phyloP scores from a whole-genome alignment of 2,888 invertebrate genomes.

The Acronicta psi region DNA sequence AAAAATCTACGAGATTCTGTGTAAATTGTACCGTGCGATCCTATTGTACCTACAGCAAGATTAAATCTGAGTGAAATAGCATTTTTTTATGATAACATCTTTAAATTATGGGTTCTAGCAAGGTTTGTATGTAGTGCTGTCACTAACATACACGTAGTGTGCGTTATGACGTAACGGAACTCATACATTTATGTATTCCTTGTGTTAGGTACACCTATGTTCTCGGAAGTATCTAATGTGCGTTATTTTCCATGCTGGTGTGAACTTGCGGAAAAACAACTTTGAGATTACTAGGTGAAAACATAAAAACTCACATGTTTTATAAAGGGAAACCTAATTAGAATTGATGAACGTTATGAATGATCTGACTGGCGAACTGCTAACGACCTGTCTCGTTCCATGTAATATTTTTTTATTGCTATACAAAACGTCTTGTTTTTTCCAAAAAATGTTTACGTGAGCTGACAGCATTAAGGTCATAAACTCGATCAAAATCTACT shows the following conservation, averaged over 20 bases:
- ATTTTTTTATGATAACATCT: constrained; percentile 42
- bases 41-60: constrained; percentile 44
- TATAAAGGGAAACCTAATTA: constrained; percentile 23
- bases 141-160: constrained; percentile 3
- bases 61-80: constrained; percentile 49
- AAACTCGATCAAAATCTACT: constrained; percentile 32
- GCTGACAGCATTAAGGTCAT: constrained; percentile 15
- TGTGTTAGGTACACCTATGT: constrained; percentile 20
- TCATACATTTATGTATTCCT: constrained; percentile 10
- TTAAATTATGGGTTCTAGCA: constrained; percentile 37
- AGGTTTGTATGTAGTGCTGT: constrained; percentile 9
- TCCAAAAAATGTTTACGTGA: constrained; percentile 27
- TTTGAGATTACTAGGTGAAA: background rate
- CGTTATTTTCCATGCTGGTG: constrained; percentile 23
- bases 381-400: constrained; percentile 4
- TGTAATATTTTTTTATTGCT: constrained; percentile 8
- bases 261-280: constrained; percentile 17
- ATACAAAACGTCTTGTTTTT: constrained; percentile 16
- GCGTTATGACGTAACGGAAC: constrained; percentile 21
- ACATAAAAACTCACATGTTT: background rate
- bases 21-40: constrained; percentile 51
- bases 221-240: constrained; percentile 36
- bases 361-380: constrained; percentile 9
- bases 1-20: constrained; percentile 32
- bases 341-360: constrained; percentile 16